A percentile compares a stretch with the other conserved stretches of the same genome.
These are phyloP conservation scores for Sitta europaea DNA, from an alignment of 2,113 vertebrate species.

Conservation along the genomic window DNA sequence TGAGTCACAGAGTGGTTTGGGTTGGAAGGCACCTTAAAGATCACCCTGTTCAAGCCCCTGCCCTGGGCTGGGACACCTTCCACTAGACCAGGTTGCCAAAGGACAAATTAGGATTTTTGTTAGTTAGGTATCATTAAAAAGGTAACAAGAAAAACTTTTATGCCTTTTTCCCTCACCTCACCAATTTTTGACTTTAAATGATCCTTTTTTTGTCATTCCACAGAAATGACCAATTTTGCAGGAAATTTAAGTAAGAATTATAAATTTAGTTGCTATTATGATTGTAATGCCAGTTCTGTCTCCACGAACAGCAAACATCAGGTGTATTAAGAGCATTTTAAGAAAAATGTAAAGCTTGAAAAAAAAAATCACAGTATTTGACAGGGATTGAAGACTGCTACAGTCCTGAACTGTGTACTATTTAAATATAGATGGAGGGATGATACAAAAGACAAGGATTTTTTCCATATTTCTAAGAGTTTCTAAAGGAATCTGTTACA, in stretches of 20 bases:
- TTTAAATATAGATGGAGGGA: neutral
- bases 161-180: neutral
- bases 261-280: neutral
- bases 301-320: neutral
- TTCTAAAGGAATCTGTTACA: neutral
- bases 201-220: neutral
- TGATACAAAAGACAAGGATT: neutral
- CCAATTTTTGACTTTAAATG: neutral
- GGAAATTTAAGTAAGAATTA: neutral
- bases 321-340: neutral
- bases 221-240: neutral
- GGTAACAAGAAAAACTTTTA: neutral
- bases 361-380: neutral
- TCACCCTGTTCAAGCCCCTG: fast-evolving
- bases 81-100: neutral
- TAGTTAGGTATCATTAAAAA: neutral
- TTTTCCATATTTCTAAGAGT: neutral
- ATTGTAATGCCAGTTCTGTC: neutral
- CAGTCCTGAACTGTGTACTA: neutral
- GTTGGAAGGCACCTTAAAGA: neutral
- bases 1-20: neutral
- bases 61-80: neutral
- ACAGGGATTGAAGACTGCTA: neutral
- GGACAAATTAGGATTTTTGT: neutral
- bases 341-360: neutral